Conservation (phyloP, 2,888 invertebrate genomes). For the Drymonia ruficornis region DNA sequence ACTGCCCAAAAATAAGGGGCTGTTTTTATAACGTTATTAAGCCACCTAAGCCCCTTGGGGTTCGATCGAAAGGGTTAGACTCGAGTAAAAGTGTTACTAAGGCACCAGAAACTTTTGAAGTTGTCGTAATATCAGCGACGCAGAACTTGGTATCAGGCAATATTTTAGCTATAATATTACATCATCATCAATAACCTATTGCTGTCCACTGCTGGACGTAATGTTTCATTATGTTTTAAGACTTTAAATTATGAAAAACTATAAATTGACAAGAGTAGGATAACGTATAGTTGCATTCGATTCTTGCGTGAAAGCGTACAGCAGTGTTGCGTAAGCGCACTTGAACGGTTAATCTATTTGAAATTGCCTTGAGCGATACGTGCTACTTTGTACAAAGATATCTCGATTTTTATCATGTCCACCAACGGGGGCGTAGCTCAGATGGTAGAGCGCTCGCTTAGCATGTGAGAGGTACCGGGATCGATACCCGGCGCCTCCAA, state of each 20-base stretch:
- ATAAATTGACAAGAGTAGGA: too few species aligned
- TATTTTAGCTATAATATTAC: too few species aligned
- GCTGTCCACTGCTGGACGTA: too few species aligned
- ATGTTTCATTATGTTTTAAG: too few species aligned
- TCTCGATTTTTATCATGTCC: not conserved
- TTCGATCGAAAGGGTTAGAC: not conserved
- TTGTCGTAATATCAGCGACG: too few species aligned
- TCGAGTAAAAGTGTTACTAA: not conserved
- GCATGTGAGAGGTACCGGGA: slow-evolving; percentile 83
- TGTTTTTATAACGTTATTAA: not conserved
- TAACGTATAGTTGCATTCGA: too few species aligned
- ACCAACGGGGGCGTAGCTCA: slow-evolving; percentile 66
- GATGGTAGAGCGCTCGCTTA: slow-evolving; percentile 78
- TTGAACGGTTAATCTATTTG: not conserved
- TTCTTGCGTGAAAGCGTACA: not conserved
- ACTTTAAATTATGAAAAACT: too few species aligned
- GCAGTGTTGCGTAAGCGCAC: not conserved
- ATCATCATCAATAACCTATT: too few species aligned
- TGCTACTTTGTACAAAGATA: not conserved
- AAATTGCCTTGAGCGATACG: not conserved
- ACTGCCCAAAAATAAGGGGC: not conserved
- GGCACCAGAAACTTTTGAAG: not conserved
- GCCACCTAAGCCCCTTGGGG: not conserved
- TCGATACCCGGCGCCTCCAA: slow-evolving; percentile 84
- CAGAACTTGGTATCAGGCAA: too few species aligned